Conservation (phyloP, 2,113 vertebrate genomes). For the Orientallactaga bullata region DNA sequence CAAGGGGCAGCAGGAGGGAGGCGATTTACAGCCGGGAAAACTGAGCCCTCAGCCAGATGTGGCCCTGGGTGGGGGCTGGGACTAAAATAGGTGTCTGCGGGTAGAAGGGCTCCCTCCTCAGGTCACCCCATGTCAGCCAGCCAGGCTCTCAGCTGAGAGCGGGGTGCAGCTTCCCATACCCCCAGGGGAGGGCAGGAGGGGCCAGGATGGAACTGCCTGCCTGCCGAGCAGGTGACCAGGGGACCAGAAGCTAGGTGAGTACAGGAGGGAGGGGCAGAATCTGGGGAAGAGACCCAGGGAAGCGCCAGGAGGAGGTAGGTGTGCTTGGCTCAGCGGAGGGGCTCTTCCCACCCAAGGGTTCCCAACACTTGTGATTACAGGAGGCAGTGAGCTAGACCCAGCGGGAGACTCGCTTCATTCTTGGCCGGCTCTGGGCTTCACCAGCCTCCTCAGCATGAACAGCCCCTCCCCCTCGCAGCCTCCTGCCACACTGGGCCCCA, state of each 20-base stretch:
- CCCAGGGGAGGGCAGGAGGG: not conserved
- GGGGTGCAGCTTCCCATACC: no score
- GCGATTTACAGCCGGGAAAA: conserved; percentile 73
- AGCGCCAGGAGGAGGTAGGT: not conserved
- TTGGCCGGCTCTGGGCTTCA: not conserved
- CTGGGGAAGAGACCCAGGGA: not conserved
- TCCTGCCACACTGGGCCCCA: not conserved
- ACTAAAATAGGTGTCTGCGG: not conserved
- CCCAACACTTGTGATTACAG: not conserved
- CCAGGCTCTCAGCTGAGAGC: not conserved
- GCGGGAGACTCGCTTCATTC: not conserved
- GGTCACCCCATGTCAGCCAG: no score
- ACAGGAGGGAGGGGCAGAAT: not conserved
- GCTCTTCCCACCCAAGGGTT: not conserved
- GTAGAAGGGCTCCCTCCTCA: not conserved
- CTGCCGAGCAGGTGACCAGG: not conserved
- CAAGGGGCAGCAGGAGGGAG: conserved; percentile 67
- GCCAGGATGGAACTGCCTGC: no score
- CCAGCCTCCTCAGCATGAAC: not conserved
- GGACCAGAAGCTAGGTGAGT: not conserved
- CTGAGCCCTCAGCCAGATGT: conserved; percentile 76
- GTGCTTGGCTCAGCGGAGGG: not conserved
- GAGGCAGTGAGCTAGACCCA: not conserved
- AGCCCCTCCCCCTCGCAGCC: not conserved
- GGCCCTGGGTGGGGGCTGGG: not conserved